Conservation (phyloP, 1,140 invertebrate genomes). For the Latrodectus geometricus region DNA sequence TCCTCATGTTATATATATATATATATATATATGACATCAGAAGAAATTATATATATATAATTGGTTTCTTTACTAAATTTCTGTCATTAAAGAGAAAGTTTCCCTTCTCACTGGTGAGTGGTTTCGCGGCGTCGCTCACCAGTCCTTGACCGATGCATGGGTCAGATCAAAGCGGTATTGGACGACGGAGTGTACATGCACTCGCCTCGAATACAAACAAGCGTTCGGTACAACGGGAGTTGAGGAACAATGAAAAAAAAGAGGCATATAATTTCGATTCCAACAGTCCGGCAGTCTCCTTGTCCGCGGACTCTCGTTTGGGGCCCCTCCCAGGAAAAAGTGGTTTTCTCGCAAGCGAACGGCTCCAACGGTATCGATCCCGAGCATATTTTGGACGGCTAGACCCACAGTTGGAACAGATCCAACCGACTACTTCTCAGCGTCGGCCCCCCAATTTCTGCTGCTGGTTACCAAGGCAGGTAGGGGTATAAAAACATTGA, state of each 20-base stretch:
- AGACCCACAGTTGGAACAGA: constrained; percentile 35
- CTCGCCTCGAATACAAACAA: constrained; percentile 3
- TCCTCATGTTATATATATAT: too few species aligned
- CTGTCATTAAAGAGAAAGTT: too few species aligned
- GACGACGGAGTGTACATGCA: constrained; percentile 1
- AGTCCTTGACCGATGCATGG: background rate
- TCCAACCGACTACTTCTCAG: constrained; percentile 15
- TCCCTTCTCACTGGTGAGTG: too few species aligned
- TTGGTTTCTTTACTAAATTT: too few species aligned
- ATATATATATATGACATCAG: too few species aligned
- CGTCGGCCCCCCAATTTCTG: constrained; percentile 4
- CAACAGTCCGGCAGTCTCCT: constrained; percentile 26
- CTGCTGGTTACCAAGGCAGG: constrained; percentile 21
- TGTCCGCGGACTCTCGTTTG: background rate
- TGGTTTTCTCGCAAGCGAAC: background rate
- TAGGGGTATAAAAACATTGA: constrained; percentile 29
- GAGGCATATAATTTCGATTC: constrained; percentile 8
- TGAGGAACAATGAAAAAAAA: background rate
- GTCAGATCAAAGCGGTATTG: background rate
- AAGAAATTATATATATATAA: too few species aligned
- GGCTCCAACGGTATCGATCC: constrained; percentile 32
- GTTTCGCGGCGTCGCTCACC: too few species aligned
- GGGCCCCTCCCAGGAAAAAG: constrained; percentile 24
- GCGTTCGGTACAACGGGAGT: background rate
- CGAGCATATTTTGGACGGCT: constrained; percentile 37